Evolutionary conservation across 2,113 vertebrate species (phyloP).

Genomic region (Phainopepla nitens): DNA sequence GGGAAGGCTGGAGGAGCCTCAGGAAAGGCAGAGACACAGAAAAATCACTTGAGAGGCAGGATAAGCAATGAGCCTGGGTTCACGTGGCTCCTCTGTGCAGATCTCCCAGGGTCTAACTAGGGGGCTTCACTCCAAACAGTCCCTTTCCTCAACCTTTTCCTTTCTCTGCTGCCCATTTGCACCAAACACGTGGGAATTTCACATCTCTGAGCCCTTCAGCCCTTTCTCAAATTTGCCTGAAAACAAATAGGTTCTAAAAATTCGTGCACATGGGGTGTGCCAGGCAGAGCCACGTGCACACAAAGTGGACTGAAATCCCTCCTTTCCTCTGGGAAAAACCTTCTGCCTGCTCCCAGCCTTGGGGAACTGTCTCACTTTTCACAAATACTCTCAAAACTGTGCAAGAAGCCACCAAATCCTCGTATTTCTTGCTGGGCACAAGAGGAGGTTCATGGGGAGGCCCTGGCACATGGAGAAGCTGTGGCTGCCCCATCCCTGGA

Average conservation of each 20-base stretch:
- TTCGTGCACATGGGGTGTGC: rapidly evolving
- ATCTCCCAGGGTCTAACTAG: neutral
- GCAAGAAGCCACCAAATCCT: neutral
- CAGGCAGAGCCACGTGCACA: neutral
- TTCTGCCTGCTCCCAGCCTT: too few relatives aligned
- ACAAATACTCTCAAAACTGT: neutral
- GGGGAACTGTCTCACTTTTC: neutral
- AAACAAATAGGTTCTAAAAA: neutral
- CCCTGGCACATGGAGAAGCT: neutral
- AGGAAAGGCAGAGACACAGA: neutral
- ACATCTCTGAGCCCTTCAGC: neutral
- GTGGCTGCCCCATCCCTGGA: neutral
- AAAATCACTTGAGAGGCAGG: neutral
- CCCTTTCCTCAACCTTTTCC: neutral
- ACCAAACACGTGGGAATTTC: neutral
- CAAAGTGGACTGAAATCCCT: neutral
- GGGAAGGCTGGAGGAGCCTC: neutral
- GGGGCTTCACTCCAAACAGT: neutral
- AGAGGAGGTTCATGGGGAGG: neutral
- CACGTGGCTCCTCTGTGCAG: neutral
- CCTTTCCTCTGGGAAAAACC: neutral
- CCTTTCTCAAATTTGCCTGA: neutral
- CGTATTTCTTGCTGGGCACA: neutral
- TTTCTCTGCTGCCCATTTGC: neutral
- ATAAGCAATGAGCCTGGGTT: neutral